A percentile compares a stretch with the other conserved stretches of the same genome.
phyloP scores from a whole-genome alignment of 2,888 invertebrate species.

The Drosophila anomelani region DNA sequence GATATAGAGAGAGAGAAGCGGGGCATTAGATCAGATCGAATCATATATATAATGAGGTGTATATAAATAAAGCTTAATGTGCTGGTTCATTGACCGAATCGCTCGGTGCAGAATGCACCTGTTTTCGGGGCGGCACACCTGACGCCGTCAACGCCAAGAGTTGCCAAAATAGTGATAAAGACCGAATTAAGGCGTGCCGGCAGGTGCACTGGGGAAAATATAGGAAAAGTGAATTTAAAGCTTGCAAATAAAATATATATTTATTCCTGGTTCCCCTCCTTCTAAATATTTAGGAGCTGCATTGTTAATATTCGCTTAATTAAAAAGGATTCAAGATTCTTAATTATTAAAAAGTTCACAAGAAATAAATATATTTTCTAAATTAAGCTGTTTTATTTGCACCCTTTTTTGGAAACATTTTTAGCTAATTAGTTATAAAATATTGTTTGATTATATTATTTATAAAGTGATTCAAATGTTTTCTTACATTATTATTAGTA shows the following conservation, averaged over 20 bases:
- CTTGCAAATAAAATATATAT: too few relatives aligned
- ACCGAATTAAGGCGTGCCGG: neutral
- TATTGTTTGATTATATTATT: too few relatives aligned
- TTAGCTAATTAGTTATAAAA: too few relatives aligned
- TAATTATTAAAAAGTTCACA: too few relatives aligned
- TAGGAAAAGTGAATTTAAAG: too few relatives aligned
- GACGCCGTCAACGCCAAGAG: slow-evolving; percentile 54
- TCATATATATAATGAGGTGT: neutral
- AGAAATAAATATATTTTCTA: neutral
- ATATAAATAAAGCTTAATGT: slow-evolving; percentile 7
- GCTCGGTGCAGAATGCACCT: slow-evolving; percentile 36
- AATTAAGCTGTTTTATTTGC: too few relatives aligned
- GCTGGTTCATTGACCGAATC: slow-evolving; percentile 66
- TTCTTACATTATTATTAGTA: neutral
- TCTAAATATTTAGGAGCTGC: too few relatives aligned
- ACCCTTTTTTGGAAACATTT: too few relatives aligned
- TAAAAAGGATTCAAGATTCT: too few relatives aligned
- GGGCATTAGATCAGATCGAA: slow-evolving; percentile 2
- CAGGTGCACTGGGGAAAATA: neutral
- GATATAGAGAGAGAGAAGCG: neutral
- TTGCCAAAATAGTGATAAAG: slow-evolving; percentile 33
- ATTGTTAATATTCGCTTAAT: too few relatives aligned
- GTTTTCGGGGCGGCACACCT: slow-evolving; percentile 55
- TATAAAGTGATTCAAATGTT: too few relatives aligned
- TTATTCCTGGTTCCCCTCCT: too few relatives aligned